Evolutionary conservation across 2,888 invertebrate species (phyloP).

Genomic region (Harpalus rubripes): DNA sequence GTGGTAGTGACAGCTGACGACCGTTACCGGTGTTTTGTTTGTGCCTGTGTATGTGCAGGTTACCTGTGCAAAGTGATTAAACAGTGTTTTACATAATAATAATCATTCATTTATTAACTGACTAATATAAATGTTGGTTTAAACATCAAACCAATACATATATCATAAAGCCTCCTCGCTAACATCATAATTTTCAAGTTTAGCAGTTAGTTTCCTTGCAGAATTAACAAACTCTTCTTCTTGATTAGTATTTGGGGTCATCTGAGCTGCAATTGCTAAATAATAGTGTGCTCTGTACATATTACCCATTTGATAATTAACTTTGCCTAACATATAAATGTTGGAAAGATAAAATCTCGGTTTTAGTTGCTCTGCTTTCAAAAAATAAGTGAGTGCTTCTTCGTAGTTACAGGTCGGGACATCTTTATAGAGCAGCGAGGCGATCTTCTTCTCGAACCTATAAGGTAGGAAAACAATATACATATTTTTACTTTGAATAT

Average conservation of each 20-base stretch:
- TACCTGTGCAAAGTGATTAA: no score
- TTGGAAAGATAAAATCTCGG: slow-evolving; percentile 92
- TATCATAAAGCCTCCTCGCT: slow-evolving; percentile 67
- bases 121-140: slow-evolving; percentile 16
- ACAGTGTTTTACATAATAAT: no score
- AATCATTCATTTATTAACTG: not conserved
- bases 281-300: slow-evolving; percentile 72
- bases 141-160: slow-evolving; percentile 52
- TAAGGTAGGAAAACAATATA: slow-evolving; percentile 7
- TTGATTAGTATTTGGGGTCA: slow-evolving; percentile 72
- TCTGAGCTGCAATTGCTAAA: slow-evolving; percentile 72
- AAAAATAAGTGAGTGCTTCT: slow-evolving; percentile 90
- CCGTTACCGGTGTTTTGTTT: no score
- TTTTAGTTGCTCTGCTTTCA: slow-evolving; percentile 87
- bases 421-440: slow-evolving; percentile 85
- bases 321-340: slow-evolving; percentile 80
- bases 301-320: slow-evolving; percentile 58
- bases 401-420: slow-evolving; percentile 91
- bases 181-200: slow-evolving; percentile 74
- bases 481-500: not conserved
- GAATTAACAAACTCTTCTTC: slow-evolving; percentile 72
- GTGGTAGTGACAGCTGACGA: no score
- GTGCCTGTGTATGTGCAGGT: no score
- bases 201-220: slow-evolving; percentile 72
- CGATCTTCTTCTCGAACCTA: slow-evolving; percentile 84